Evolutionary conservation across 2,113 vertebrate genomes (phyloP), one percentile per base, ranked within the genome.

Genomic region (Charadrius vociferus): DNA sequence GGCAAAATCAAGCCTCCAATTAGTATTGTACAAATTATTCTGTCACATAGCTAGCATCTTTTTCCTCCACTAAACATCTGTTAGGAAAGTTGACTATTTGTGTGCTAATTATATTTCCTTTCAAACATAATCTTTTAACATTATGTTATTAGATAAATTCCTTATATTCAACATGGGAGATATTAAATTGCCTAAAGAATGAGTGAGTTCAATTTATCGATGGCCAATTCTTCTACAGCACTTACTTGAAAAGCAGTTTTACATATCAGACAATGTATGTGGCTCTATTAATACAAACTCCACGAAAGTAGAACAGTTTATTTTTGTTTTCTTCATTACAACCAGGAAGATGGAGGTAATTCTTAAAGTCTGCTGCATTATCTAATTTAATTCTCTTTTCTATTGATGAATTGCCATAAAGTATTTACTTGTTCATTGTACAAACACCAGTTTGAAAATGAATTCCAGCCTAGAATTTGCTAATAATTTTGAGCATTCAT

Each of bases 1-100:
- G 58, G 59, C 74, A 97, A 97, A 97, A 97, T 85, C 79, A 87
- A 88, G 90, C 41, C n/a, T 86, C 79, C 73, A 90, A 72, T 91
- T 91, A 94, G 73, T 56, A 55, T 45, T 73, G 56, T 47, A 63
- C 36, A 73, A 79, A 65, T 81, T 71, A 82, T 72, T 79, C 72
- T 87, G 41, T 92, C 86, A 80, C 26, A 92, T 6, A 68, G 73
- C 45, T 94, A 95, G 24, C 50, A 88, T 53, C 50, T 88, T 84
- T 47, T 83, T 90, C 45, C 56, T 92, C 86, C 66, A 79, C 49
- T 92, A 80, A 70, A 61, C 43, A 92, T 49, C 78, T 84, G 59
- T 84, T 88, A 74, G 55, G 45, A 52, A 74, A 93, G 62, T 75
- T 80, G 27, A 91, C 32, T 52, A 82, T 78, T 85, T 59, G 43